phyloP scores from a whole-genome alignment of 2,888 invertebrate species.

The Dioctria rufipes region DNA sequence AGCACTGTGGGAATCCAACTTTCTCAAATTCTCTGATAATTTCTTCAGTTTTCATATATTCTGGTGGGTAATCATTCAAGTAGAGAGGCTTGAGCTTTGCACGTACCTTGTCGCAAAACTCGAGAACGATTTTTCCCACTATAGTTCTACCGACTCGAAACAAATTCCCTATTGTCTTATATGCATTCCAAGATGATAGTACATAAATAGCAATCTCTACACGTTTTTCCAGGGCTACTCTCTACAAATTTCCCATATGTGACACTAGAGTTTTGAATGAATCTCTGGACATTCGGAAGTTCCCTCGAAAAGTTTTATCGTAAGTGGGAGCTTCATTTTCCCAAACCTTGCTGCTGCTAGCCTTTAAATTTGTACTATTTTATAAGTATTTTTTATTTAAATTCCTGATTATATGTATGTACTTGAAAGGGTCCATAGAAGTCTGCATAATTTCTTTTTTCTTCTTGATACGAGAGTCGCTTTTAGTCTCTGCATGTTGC shows the following conservation, averaged over 20 bases:
- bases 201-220: constrained; percentile 9
- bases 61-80: not conserved
- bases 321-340: not conserved
- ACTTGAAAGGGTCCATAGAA: too few species aligned
- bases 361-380: too few species aligned
- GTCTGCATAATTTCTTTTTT: too few species aligned
- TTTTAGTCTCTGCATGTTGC: too few species aligned
- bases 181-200: not conserved
- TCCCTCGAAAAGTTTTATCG: not conserved
- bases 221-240: not conserved
- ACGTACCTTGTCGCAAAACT: not conserved
- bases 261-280: not conserved
- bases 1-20: not conserved
- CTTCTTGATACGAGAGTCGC: too few species aligned
- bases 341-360: not conserved
- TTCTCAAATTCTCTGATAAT: not conserved
- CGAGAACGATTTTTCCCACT: not conserved
- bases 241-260: not conserved
- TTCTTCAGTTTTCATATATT: too few species aligned
- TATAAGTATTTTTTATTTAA: too few species aligned
- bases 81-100: not conserved
- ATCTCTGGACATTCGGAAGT: not conserved
- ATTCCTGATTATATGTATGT: too few species aligned
- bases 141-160: constrained; percentile 5
- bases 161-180: not conserved